Conservation (phyloP, 1,140 invertebrate genomes). For the Drepana arcuata region DNA sequence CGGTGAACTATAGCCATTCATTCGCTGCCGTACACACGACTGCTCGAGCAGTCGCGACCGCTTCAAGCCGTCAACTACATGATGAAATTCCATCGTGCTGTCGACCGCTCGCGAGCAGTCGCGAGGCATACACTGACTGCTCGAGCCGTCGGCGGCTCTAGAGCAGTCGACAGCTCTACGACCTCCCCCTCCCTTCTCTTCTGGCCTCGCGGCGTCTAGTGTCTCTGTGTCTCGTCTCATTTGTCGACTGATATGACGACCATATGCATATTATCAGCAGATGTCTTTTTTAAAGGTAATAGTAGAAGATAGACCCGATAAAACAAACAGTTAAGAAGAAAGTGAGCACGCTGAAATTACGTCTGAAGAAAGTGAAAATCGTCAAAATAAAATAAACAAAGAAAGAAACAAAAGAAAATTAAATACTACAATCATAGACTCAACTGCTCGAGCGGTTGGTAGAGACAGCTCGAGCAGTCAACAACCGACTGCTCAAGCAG, state of each 20-base stretch:
- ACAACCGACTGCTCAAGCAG: neutral
- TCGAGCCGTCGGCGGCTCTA: constrained; percentile 5
- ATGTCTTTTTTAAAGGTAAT: constrained; percentile 12
- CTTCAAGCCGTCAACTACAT: constrained; percentile 11
- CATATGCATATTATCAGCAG: constrained; percentile 15
- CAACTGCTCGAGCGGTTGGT: neutral
- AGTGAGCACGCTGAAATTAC: constrained; percentile 14
- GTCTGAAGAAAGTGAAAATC: constrained; percentile 11
- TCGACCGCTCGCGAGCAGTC: constrained; percentile 8
- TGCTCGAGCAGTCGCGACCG: constrained; percentile 14
- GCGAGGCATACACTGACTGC: constrained; percentile 4
- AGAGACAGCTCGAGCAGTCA: too few relatives aligned
- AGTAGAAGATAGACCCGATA: constrained; percentile 10
- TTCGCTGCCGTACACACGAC: constrained; percentile 13
- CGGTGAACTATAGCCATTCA: constrained; percentile 12
- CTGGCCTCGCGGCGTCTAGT: neutral
- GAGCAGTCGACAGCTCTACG: too few relatives aligned
- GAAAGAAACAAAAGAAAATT: constrained; percentile 15
- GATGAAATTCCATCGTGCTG: constrained; percentile 12
- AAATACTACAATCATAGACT: neutral
- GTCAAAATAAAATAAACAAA: constrained; percentile 17
- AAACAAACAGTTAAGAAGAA: constrained; percentile 13
- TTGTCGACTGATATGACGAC: neutral
- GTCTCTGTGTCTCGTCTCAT: neutral
- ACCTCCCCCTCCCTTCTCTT: neutral